Evolutionary conservation across 2,888 invertebrate genomes (phyloP).

Genomic region (Phymatocera aterrima): DNA sequence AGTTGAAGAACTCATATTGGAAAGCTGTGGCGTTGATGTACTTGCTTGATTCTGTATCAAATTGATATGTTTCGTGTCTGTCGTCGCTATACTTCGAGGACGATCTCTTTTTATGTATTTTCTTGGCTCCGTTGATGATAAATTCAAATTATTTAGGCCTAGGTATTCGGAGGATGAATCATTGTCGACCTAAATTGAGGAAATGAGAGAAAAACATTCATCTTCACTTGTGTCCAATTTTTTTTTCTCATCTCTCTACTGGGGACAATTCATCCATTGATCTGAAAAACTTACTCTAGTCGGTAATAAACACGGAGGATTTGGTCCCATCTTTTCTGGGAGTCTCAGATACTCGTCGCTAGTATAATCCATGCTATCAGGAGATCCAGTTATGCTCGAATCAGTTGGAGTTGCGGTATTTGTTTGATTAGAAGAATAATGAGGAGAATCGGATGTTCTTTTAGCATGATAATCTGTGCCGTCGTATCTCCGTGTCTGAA

Average conservation of each 20-base stretch:
- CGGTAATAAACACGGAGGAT: slow-evolving; percentile 62
- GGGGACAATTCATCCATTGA: no score
- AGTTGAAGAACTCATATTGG: slow-evolving; percentile 58
- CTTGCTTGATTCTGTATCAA: slow-evolving; percentile 59
- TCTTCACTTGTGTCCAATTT: neutral
- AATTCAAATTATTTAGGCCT: slow-evolving; percentile 66
- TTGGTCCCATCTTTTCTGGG: slow-evolving; percentile 72
- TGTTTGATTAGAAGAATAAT: slow-evolving; percentile 57
- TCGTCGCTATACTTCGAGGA: slow-evolving; percentile 66
- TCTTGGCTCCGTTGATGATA: slow-evolving; percentile 70
- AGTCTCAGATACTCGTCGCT: slow-evolving; percentile 74
- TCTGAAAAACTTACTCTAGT: slow-evolving; percentile 62
- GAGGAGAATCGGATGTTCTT: slow-evolving; percentile 54
- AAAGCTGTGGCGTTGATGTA: slow-evolving; percentile 66
- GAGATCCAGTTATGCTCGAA: slow-evolving; percentile 72
- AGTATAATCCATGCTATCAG: slow-evolving; percentile 73
- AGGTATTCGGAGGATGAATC: slow-evolving; percentile 68
- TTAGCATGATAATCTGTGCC: slow-evolving; percentile 60
- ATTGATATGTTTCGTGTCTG: slow-evolving; percentile 65
- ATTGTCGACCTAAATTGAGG: slow-evolving; percentile 60
- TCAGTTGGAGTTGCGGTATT: slow-evolving; percentile 66
- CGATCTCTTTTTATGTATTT: slow-evolving; percentile 71
- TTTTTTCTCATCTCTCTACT: no score
- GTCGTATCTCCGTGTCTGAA: slow-evolving; percentile 68
- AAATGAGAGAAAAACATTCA: neutral